Percentiles rank a stretch among this genome's conserved stretches.
These are phyloP conservation scores for Coenonympha arcania DNA, from an alignment of 2,888 invertebrate species.

Conservation along the genomic window DNA sequence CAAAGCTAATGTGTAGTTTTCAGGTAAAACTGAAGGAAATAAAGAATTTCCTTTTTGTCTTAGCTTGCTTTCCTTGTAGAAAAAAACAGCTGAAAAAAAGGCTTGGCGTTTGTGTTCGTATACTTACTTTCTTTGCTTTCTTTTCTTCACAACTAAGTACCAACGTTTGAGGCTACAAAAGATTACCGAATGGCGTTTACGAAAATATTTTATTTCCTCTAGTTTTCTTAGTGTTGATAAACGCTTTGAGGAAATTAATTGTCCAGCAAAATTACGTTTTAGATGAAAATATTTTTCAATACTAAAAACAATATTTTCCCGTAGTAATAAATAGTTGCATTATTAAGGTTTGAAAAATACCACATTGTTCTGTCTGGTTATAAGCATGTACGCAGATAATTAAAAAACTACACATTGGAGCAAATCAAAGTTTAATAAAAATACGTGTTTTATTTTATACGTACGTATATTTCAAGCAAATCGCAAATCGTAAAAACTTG, in stretches of 20 bases:
- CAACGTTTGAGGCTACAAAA: not conserved
- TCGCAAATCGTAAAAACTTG: too few relatives aligned
- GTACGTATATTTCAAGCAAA: too few relatives aligned
- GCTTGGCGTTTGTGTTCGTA: not conserved
- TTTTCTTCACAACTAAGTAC: not conserved
- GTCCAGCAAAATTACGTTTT: too few relatives aligned
- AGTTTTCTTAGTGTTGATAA: not conserved
- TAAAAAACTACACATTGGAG: too few relatives aligned
- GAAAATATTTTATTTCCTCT: not conserved
- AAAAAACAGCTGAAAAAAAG: not conserved
- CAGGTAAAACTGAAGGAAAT: not conserved
- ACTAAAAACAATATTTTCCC: too few relatives aligned
- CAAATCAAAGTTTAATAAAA: too few relatives aligned
- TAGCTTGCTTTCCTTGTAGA: not conserved
- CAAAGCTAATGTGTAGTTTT: conserved; percentile 2
- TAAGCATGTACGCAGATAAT: too few relatives aligned
- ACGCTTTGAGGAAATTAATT: not conserved
- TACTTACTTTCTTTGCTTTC: not conserved
- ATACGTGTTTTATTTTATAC: too few relatives aligned
- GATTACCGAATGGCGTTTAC: not conserved
- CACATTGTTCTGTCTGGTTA: too few relatives aligned
- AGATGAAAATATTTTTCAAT: too few relatives aligned
- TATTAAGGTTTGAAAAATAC: too few relatives aligned
- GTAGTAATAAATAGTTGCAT: too few relatives aligned
- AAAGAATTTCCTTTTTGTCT: not conserved